Evolutionary conservation across 2,888 invertebrate species (phyloP), one percentile per base, ranked within the genome.

Genomic region (Chaetoderma sp.): DNA sequence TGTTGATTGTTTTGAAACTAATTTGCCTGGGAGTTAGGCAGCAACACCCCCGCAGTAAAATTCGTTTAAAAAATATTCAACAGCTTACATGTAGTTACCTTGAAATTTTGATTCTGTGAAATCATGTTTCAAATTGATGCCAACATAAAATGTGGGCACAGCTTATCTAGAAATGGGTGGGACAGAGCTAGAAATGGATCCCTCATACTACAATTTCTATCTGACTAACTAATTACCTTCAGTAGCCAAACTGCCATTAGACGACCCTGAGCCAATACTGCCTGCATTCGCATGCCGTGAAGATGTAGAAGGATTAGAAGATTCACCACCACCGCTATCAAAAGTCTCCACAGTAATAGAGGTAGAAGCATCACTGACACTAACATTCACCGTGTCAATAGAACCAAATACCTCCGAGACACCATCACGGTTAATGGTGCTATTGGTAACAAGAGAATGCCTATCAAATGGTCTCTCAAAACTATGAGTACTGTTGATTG

Each of bases 251-350:
- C 81, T 84, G 64, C 77, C 79, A 65, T 77, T 77, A 42, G 83
- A 83, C 5, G 89, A 89, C 18, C 88, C 88, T n/a, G n/a, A n/a
- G 28, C 52, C 52, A 49, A 90, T 81, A 79, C 89, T 89, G 61
- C 90, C 90, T 69, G 89, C 89, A 68, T 88, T 88, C 6, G 88
- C 89, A 65, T 89, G 82, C 75, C 89, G 88, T 2, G 89, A 89
- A 55, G 88, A 87, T 70, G 89, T 88, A 18, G 89, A 89, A 60
- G 88, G 80, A 56, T 83, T 86, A 30, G 86, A 86, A 16, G 83
- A 81, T n/a, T n/a, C n/a, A n/a, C n/a, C n/a, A n/a, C n/a, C n/a
- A 36, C 82, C 79, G 44, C 86, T 86, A 60, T 89, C 89, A 65
- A 88, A 88, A 18, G 89, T 89, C 71, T 89, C 89, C 71, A 89